Base-by-base conservation (phyloP, 2,888 invertebrate species). In the Phlogophora meticulosa region DNA sequence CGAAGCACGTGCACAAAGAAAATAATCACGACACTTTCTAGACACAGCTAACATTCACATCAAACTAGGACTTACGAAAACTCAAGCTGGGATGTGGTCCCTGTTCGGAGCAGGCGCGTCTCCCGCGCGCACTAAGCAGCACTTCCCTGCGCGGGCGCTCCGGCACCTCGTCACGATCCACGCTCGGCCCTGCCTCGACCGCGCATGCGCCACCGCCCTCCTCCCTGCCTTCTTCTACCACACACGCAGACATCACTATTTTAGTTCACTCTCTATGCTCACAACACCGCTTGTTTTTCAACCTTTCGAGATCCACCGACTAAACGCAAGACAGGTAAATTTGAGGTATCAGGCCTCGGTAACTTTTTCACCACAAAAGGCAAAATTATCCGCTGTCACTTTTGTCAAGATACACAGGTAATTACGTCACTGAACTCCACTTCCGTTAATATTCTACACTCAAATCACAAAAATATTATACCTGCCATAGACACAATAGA, bases 101-200 rank as follows among this genome's bases (percentile, higher is more conserved):
- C 86, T 97, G 97, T 86, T 97, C 97, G 59, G 97, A 97, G 88
- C 97, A 96, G 11, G 97, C 96, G 43, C 97, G 94, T 42, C 97
- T 93, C 3, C 96, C 96, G 52, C 96, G 91, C 0, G 95, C 96
- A 53, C 96, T 96, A 75, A 96, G 85, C 58, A 96, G 90, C 62
- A 96, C 95, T 72, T 96, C 96, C 69, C 96, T 91, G 56, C 95
- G 91, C 70, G 94, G 88, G 45, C 92, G 90, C 81, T 93, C 94
- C 92, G 92, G 75, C 93, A 94, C 76, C 89, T 96, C 88, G 61
- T 85, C 88, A 38, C 84, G 86, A 45, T 85, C 85, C 51, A 83
- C 66, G 65, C 87, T 87, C 53, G 76, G 40, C 28, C 79, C 63
- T 2, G 82, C 76, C 36, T 89, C 91, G 11, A 78, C 72, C 59